These are phyloP conservation scores for Acipenser ruthenus DNA, from an alignment of 2,797 vertebrate genomes.

Conservation along the genomic window DNA sequence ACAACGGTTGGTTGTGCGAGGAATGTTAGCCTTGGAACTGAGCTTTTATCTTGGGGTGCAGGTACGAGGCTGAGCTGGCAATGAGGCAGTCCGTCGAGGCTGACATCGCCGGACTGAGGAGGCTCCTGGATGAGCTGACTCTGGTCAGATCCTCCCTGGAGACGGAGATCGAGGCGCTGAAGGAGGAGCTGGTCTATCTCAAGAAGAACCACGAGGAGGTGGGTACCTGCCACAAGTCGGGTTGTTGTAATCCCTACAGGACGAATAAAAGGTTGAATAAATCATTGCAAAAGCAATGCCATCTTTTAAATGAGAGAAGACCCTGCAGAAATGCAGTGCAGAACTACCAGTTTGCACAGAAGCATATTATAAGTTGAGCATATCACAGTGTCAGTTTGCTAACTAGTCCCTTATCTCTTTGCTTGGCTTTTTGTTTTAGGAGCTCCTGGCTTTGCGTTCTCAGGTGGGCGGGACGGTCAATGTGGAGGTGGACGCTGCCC, in stretches of 20 bases:
- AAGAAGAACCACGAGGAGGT: slow-evolving; percentile 86
- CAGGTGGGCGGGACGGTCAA: slow-evolving; percentile 48
- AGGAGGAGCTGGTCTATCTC: slow-evolving; percentile 78
- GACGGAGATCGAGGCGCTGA: slow-evolving; percentile 79
- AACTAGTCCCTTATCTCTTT: no score
- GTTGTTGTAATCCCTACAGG: no score
- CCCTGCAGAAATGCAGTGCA: no score
- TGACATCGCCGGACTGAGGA: slow-evolving; percentile 73
- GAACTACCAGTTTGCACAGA: no score
- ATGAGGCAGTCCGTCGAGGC: slow-evolving; percentile 78
- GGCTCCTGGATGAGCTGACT: slow-evolving; percentile 72
- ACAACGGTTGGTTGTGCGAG: no score
- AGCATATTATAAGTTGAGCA: no score
- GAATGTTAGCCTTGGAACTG: no score
- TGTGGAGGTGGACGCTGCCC: slow-evolving; percentile 84
- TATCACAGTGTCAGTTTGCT: neutral
- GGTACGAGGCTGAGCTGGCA: slow-evolving; percentile 74
- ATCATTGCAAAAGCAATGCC: no score
- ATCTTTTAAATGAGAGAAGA: no score
- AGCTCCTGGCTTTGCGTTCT: neutral
- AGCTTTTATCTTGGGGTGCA: slow-evolving; percentile 26
- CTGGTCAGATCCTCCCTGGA: slow-evolving; percentile 77
- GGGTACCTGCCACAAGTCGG: slow-evolving; percentile 9
- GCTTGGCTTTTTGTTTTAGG: no score
- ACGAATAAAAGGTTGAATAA: no score